Conservation (phyloP, 1,140 invertebrate species). For the Pissodes strobi region DNA sequence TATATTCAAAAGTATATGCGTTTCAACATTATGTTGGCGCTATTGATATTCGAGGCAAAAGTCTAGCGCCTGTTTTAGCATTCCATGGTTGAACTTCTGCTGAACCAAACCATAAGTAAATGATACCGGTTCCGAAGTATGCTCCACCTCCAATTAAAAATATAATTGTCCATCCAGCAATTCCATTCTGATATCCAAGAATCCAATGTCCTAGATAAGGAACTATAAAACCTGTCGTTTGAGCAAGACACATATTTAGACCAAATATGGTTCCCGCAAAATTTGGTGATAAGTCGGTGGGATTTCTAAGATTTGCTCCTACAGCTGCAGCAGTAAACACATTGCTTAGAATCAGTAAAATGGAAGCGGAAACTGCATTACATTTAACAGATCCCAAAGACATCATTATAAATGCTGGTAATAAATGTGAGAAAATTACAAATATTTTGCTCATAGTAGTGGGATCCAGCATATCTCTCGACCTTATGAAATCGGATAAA, state of each 20-base stretch:
- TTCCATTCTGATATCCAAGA: not conserved
- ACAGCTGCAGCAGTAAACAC: conserved; percentile 82
- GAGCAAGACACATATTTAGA: conserved; percentile 73
- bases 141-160: conserved; percentile 11
- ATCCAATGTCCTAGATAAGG: conserved; percentile 51
- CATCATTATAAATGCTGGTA: conserved; percentile 69
- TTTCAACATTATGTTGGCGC: too few relatives aligned
- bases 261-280: conserved; percentile 77
- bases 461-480: conserved; percentile 61
- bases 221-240: conserved; percentile 73
- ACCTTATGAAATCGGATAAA: conserved; percentile 68
- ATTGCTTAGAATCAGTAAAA: conserved; percentile 73
- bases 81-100: conserved; percentile 21
- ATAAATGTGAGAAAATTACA: conserved; percentile 70
- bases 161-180: conserved; percentile 11
- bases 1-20: too few relatives aligned
- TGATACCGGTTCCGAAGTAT: conserved; percentile 8
- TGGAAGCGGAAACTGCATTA: conserved; percentile 64
- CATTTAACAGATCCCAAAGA: conserved; percentile 70
- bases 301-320: conserved; percentile 81
- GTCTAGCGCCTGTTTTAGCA: conserved; percentile 4
- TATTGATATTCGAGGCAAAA: too few relatives aligned
- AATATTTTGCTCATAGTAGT: conserved; percentile 72
- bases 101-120: conserved; percentile 17
- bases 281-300: conserved; percentile 81